These are phyloP conservation scores for Heliconius hortense DNA, from an alignment of 2,888 invertebrate genomes.

Conservation along the genomic window DNA sequence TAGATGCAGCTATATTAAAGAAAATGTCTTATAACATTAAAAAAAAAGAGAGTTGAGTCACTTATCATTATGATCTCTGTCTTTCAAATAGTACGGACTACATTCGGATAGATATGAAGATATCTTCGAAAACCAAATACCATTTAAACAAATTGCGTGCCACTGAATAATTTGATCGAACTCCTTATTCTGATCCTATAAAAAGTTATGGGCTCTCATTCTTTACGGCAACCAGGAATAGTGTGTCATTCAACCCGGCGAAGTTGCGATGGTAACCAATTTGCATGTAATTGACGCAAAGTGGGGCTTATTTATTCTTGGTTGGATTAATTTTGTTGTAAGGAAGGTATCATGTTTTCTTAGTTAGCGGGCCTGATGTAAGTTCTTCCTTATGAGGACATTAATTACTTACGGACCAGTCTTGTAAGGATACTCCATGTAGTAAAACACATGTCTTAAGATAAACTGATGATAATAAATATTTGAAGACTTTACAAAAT, in stretches of 20 bases:
- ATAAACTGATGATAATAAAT: slow-evolving; percentile 4
- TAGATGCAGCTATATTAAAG: no score
- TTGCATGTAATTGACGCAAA: slow-evolving; percentile 52
- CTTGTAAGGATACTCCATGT: slow-evolving; percentile 3
- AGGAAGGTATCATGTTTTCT: slow-evolving; percentile 31
- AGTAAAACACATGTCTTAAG: neutral
- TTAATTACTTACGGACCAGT: slow-evolving; percentile 21
- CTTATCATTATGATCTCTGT: no score
- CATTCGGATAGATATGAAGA: neutral
- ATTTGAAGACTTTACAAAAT: neutral
- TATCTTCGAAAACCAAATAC: neutral
- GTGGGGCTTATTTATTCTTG: slow-evolving; percentile 44
- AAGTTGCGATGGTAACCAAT: slow-evolving; percentile 46
- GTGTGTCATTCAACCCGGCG: slow-evolving; percentile 37
- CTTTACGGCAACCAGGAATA: slow-evolving; percentile 36
- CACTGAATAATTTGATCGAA: slow-evolving; percentile 32
- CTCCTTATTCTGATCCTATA: slow-evolving; percentile 32
- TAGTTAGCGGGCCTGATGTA: slow-evolving; percentile 26
- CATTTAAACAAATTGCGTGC: slow-evolving; percentile 15
- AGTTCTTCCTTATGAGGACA: slow-evolving; percentile 21
- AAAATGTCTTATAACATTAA: no score
- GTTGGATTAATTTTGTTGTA: slow-evolving; percentile 42
- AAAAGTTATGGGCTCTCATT: slow-evolving; percentile 32
- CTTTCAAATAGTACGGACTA: neutral
- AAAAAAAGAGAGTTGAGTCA: no score